These are phyloP conservation scores for Fregata magnificens DNA, from an alignment of 2,113 vertebrate species.

Conservation along the genomic window DNA sequence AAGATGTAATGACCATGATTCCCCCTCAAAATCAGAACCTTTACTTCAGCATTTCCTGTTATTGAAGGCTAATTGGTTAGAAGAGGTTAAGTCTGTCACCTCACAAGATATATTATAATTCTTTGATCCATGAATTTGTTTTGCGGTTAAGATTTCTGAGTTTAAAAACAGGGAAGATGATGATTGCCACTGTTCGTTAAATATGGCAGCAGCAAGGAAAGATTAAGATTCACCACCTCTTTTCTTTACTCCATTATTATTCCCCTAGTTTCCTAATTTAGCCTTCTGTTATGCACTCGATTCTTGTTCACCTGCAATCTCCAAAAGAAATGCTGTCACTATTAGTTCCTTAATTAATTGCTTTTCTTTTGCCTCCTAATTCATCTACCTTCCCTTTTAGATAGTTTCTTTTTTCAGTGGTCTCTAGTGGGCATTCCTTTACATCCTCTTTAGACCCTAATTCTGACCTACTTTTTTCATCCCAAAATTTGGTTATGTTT, in stretches of 20 bases:
- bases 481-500: neutral
- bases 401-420: neutral
- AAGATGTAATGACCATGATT: neutral
- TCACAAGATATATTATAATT: constrained; percentile 11
- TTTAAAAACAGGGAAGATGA: neutral
- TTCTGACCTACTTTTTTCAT: neutral
- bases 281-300: neutral
- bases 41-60: neutral
- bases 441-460: neutral
- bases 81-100: neutral
- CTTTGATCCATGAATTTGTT: constrained; percentile 11
- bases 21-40: neutral
- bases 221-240: neutral
- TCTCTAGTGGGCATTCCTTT: neutral
- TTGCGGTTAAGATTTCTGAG: neutral
- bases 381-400: neutral
- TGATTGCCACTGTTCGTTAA: neutral
- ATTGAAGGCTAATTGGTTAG: constrained; percentile 4
- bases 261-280: constrained; percentile 11
- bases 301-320: neutral
- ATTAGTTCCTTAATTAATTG: neutral
- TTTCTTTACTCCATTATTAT: neutral
- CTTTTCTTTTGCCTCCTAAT: neutral
- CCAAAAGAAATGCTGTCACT: constrained; percentile 1
- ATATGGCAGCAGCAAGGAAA: neutral